A percentile compares a stretch with the other conserved stretches of the same genome.
Evolutionary conservation across 2,113 vertebrate genomes (phyloP).

Genomic region (Malurus elegans): DNA sequence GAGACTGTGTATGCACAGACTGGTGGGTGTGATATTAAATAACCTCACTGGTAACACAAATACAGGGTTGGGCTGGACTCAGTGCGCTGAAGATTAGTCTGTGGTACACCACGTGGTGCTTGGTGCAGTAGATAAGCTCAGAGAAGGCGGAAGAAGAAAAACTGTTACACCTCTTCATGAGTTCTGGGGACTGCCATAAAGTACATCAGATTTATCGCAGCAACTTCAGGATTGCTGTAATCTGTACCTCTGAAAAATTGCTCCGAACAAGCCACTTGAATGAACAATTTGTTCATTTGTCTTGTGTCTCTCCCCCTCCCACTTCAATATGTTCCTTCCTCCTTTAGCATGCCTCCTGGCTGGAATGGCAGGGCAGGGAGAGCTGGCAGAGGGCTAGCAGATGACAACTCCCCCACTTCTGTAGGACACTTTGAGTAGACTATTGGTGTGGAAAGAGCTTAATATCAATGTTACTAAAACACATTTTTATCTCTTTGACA

Average conservation of each 20-base stretch:
- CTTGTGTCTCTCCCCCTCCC: neutral
- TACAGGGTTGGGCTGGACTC: neutral
- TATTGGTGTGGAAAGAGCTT: neutral
- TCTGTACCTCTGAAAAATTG: neutral
- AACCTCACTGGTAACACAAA: neutral
- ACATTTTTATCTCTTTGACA: neutral
- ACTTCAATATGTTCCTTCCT: neutral
- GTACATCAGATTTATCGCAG: neutral
- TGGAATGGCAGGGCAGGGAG: accelerated
- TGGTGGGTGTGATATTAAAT: neutral
- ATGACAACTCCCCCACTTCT: neutral
- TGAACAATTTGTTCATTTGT: neutral
- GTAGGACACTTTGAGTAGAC: neutral
- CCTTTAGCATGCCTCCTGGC: neutral
- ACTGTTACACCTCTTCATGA: neutral
- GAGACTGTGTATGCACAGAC: neutral
- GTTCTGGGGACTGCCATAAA: neutral
- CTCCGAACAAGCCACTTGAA: neutral
- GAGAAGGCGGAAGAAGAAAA: neutral
- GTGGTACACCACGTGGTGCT: neutral
- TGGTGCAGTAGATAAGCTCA: neutral
- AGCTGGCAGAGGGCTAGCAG: neutral
- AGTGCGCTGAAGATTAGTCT: neutral
- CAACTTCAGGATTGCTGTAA: neutral
- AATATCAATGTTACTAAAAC: neutral